phyloP scores from a whole-genome alignment of 2,888 invertebrate genomes.

The Seira sanloemensis region DNA sequence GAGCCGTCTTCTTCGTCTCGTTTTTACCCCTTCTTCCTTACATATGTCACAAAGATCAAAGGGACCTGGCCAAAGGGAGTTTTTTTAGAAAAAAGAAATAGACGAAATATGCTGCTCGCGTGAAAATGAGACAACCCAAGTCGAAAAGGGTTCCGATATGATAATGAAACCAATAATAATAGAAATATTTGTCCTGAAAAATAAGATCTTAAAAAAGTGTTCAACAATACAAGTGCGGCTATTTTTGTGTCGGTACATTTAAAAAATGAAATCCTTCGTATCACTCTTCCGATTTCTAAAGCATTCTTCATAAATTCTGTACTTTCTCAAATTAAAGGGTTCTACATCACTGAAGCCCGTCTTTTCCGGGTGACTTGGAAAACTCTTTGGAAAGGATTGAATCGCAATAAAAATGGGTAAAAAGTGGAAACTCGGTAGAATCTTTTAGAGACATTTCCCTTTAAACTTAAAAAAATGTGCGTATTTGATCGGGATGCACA shows the following conservation, averaged over 20 bases:
- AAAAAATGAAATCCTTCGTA: background rate
- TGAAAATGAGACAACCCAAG: constrained; percentile 30
- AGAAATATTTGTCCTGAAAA: constrained; percentile 48
- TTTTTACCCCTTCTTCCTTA: background rate
- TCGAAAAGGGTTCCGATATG: constrained; percentile 42
- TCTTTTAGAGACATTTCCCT: no score
- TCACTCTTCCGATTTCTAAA: constrained; percentile 26
- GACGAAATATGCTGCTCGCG: background rate
- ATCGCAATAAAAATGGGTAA: constrained; percentile 23
- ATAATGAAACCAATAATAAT: constrained; percentile 15
- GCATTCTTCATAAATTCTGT: constrained; percentile 21
- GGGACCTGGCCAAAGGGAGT: background rate
- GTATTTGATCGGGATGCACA: constrained; percentile 6
- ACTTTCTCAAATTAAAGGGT: constrained; percentile 16
- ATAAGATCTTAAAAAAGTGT: constrained; percentile 11
- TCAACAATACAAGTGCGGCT: constrained; percentile 28
- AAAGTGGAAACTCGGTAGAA: constrained; percentile 19
- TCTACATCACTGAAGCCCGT: constrained; percentile 46
- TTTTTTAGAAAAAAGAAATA: background rate
- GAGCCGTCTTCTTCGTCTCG: constrained; percentile 22
- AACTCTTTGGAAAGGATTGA: constrained; percentile 42
- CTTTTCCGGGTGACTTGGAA: constrained; percentile 58
- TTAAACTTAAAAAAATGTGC: background rate
- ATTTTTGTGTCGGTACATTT: constrained; percentile 37
- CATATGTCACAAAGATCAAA: no score